These are phyloP conservation scores for Urocynchramus pylzowi DNA, from an alignment of 2,113 vertebrate species.

Conservation along the genomic window DNA sequence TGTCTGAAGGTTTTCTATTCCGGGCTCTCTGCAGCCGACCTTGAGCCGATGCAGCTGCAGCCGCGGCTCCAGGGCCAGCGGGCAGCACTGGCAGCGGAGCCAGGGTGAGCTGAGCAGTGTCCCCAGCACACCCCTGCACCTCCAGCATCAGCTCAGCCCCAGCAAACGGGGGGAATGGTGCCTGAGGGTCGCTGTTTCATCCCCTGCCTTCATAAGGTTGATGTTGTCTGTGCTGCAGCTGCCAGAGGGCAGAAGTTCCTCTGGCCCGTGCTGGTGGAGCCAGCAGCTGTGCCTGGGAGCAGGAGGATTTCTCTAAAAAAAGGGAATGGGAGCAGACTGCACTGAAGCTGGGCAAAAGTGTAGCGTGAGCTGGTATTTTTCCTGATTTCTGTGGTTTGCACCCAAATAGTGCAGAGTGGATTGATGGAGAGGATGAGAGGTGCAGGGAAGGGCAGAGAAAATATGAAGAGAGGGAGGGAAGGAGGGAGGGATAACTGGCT, in stretches of 20 bases:
- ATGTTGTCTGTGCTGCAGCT: background rate
- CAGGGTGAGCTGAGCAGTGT: background rate
- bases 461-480: background rate
- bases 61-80: background rate
- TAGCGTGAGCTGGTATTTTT: background rate
- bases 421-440: background rate
- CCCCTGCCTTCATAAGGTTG: fast-evolving
- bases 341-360: background rate
- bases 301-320: background rate
- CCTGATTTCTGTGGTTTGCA: background rate
- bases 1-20: background rate
- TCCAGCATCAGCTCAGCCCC: fast-evolving
- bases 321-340: fast-evolving
- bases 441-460: background rate
- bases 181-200: background rate
- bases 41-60: background rate
- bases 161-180: fast-evolving
- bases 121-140: background rate
- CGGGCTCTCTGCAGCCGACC: background rate
- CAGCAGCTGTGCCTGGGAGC: background rate
- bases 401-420: background rate
- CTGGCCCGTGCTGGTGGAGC: background rate
- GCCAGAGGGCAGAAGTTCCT: background rate
- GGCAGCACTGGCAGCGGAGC: background rate
- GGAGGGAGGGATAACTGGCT: background rate